Evolutionary conservation across 2,888 invertebrate species (phyloP), one percentile per base, ranked within the genome.

Genomic region (Pogonocherus hispidulus): DNA sequence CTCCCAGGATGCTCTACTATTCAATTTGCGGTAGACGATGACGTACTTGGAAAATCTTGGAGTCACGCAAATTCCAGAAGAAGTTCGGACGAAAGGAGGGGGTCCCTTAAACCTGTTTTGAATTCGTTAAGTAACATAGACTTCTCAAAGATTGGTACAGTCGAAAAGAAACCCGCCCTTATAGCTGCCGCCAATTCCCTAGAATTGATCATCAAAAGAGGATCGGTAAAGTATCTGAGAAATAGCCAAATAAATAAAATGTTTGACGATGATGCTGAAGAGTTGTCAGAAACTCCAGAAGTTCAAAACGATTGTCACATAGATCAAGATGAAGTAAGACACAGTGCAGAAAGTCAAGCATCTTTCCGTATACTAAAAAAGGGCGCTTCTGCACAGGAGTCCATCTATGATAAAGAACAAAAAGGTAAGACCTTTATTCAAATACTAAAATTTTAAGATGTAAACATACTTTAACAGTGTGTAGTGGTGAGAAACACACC

Each of bases 171-270:
- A 9, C 70, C 74, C 19, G 64, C 62, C 3, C 23, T 80, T 19
- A 62, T 81, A 20, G 77, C 74, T 4, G 67, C 78, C 2, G 72
- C 62, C 51, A 79, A 78, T 63, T 81, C 81, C 8, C 19, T 80
- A 5, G 78, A 79, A 35, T 44, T 78, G 18, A 54, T 80, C 5
- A 66, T 70, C 16, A 69, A 75, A 52, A 70, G 73, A 66, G 60
- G 47, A 2, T 56, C 52, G 2, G 23, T 62, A 18, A 63, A 32
- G 14, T 35, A 60, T 41, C 6, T 41, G n/a, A 14, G 14, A n/a
- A 41, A 27, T 8, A 49, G 37, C 18, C n/a, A 47, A 66, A 19
- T 1, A 41, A 27, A 11, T 2, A 16, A n/a, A n/a, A n/a, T n/a
- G n/a, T 11, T 11, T 44, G 22, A 27, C 16, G 19, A 11, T 16